These are phyloP conservation scores for Silvanus unidentatus DNA, from an alignment of 2,888 invertebrate species.

Conservation along the genomic window DNA sequence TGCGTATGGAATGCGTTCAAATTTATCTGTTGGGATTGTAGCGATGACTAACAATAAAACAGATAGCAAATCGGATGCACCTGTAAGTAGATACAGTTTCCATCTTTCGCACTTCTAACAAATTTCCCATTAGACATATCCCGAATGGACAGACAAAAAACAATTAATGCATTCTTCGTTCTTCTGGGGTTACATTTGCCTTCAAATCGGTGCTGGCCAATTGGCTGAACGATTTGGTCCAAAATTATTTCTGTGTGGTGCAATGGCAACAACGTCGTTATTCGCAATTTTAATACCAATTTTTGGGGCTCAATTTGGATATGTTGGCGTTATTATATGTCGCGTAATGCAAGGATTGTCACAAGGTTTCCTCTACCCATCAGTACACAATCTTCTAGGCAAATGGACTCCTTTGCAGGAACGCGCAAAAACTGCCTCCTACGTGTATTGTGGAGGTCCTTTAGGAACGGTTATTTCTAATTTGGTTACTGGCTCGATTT, in stretches of 20 bases:
- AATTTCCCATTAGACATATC: constrained; percentile 9
- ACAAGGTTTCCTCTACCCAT: constrained; percentile 67
- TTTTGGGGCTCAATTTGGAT: constrained; percentile 57
- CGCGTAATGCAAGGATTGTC: constrained; percentile 68
- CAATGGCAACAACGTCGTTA: constrained; percentile 57
- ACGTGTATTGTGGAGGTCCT: constrained; percentile 58
- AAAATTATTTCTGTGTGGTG: constrained; percentile 56
- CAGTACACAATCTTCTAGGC: constrained; percentile 63
- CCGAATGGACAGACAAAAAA: constrained; percentile 19
- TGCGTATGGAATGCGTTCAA: constrained; percentile 59
- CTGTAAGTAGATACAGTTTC: background rate
- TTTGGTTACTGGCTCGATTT: constrained; percentile 60
- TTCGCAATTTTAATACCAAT: constrained; percentile 62
- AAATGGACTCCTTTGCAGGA: constrained; percentile 71
- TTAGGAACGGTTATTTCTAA: constrained; percentile 69
- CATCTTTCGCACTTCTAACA: background rate
- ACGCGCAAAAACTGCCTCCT: constrained; percentile 61
- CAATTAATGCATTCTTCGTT: constrained; percentile 62
- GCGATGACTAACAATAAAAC: constrained; percentile 57
- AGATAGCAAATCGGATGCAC: background rate
- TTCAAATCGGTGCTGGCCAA: constrained; percentile 65
- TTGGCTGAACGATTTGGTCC: constrained; percentile 70
- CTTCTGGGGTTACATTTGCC: constrained; percentile 72
- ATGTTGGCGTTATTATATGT: constrained; percentile 56
- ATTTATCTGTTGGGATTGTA: constrained; percentile 64